Conservation (phyloP, 2,888 invertebrate genomes). For the Asteroscopus sphinx region DNA sequence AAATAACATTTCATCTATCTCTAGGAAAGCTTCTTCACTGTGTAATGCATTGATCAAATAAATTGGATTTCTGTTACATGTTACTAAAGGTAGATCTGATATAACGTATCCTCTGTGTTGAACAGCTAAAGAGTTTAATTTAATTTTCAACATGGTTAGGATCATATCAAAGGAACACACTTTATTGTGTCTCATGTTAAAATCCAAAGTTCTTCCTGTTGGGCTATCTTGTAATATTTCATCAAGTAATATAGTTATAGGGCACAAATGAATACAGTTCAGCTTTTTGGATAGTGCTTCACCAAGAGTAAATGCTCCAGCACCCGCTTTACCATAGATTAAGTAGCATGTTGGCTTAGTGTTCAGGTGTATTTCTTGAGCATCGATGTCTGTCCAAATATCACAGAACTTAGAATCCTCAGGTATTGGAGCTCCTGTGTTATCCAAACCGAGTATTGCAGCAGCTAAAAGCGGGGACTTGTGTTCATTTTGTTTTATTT, state of each 20-base stretch:
- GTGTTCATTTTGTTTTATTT: constrained; percentile 34
- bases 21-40: constrained; percentile 74
- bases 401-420: constrained; percentile 62
- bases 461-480: constrained; percentile 70
- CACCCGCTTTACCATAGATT: constrained; percentile 90
- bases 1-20: constrained; percentile 67
- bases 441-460: constrained; percentile 77
- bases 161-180: constrained; percentile 86
- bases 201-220: constrained; percentile 90
- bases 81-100: constrained; percentile 91
- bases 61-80: constrained; percentile 69
- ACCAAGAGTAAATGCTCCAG: constrained; percentile 87
- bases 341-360: constrained; percentile 89
- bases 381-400: constrained; percentile 87
- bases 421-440: constrained; percentile 74
- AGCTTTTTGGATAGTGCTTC: constrained; percentile 88
- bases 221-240: constrained; percentile 89
- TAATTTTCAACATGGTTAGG: constrained; percentile 85
- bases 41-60: constrained; percentile 64
- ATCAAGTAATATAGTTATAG: constrained; percentile 86
- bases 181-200: constrained; percentile 88
- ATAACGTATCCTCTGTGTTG: constrained; percentile 91
- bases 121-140: constrained; percentile 85
- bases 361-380: constrained; percentile 84
- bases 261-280: constrained; percentile 90